These are phyloP conservation scores for Cyprinodon diabolis DNA, from an alignment of 2,797 vertebrate species.

Conservation along the genomic window DNA sequence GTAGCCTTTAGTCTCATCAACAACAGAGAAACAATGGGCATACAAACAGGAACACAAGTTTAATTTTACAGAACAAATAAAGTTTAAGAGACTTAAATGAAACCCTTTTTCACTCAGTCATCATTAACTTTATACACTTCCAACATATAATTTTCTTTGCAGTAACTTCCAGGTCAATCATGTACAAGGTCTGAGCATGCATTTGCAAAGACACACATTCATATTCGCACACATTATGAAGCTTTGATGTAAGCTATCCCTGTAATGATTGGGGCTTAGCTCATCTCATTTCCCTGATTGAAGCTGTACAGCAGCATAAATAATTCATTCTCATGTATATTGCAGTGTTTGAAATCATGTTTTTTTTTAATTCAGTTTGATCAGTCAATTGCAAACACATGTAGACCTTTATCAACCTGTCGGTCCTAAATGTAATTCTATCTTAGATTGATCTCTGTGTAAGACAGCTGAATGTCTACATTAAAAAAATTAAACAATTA, in stretches of 20 bases:
- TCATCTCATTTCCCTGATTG: constrained; percentile 89
- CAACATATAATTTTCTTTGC: constrained; percentile 52
- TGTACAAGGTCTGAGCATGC: constrained; percentile 45
- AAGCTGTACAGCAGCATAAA: constrained; percentile 87
- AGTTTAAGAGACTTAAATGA: constrained; percentile 26
- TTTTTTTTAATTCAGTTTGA: constrained; percentile 71
- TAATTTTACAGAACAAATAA: constrained; percentile 28
- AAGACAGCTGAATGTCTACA: constrained; percentile 37
- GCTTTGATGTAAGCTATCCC: constrained; percentile 77
- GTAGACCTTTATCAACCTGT: constrained; percentile 64
- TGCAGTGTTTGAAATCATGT: constrained; percentile 83
- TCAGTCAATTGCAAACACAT: constrained; percentile 64
- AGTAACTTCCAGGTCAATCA: constrained; percentile 60
- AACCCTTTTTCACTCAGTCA: constrained; percentile 40
- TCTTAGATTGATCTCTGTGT: constrained; percentile 30
- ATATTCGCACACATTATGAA: constrained; percentile 75
- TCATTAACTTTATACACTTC: constrained; percentile 40
- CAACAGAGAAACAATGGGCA: background rate
- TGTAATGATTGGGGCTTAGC: constrained; percentile 83
- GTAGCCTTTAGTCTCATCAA: background rate
- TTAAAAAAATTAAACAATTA: constrained; percentile 17
- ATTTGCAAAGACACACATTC: constrained; percentile 50
- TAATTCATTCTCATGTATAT: constrained; percentile 90
- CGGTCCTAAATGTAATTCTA: constrained; percentile 41
- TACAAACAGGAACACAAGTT: constrained; percentile 5